Conservation (phyloP, 1,140 invertebrate genomes). For the Aphelenchoides fujianensis region DNA sequence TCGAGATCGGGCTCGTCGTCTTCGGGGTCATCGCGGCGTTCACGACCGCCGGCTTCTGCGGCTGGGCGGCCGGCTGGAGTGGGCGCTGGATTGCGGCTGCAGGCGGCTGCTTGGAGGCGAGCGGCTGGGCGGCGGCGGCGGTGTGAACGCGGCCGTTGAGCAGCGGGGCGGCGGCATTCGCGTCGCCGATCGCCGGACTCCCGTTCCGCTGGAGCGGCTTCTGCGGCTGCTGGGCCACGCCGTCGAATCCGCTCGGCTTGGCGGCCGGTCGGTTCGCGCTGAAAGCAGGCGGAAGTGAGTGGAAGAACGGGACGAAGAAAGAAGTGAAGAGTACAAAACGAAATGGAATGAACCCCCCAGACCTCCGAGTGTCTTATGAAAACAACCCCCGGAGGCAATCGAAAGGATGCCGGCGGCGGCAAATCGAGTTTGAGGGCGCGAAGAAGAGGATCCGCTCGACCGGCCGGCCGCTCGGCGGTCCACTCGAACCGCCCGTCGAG, state of each 20-base stretch:
- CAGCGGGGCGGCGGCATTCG: background rate
- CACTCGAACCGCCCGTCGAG: background rate
- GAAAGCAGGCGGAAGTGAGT: background rate
- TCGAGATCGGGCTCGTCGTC: background rate
- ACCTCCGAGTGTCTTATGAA: background rate
- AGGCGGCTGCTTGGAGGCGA: background rate
- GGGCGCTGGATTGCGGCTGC: background rate
- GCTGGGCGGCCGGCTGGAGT: background rate
- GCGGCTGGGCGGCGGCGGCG: background rate
- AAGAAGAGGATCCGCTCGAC: too few relatives aligned
- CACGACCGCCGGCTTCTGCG: background rate
- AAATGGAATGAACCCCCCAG: too few relatives aligned
- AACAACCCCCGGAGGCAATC: background rate
- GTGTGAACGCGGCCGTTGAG: background rate
- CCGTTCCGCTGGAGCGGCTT: slow-evolving; percentile 12
- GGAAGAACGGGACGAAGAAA: background rate
- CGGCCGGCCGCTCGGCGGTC: background rate
- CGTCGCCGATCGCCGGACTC: background rate
- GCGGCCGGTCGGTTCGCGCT: background rate
- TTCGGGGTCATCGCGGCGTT: background rate
- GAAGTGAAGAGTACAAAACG: background rate
- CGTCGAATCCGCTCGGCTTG: background rate
- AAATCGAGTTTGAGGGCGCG: background rate
- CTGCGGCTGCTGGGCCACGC: background rate
- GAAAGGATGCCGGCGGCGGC: background rate